Evolutionary conservation across 2,888 invertebrate genomes (phyloP).

Genomic region (Phymatocera aterrima): DNA sequence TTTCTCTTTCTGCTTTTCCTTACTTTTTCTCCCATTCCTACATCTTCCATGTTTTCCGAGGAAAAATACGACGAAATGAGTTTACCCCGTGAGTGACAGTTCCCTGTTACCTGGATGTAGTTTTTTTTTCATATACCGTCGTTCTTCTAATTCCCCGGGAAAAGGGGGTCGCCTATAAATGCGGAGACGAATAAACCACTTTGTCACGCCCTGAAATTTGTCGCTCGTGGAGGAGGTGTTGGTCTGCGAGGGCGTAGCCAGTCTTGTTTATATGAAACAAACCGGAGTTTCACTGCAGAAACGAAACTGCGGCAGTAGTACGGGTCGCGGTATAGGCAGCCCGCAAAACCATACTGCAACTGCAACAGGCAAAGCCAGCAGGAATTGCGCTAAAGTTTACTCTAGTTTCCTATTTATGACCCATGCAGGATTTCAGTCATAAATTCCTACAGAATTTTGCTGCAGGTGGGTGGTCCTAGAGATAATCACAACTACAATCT

Average conservation of each 20-base stretch:
- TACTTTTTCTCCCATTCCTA: not conserved
- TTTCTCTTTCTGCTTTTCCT: not conserved
- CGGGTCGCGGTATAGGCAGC: not conserved
- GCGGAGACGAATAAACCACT: conserved; percentile 8
- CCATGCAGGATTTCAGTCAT: conserved; percentile 15
- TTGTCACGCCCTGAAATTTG: conserved; percentile 4
- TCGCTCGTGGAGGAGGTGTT: too few relatives aligned
- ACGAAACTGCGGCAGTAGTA: conserved; percentile 11
- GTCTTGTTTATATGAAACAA: not conserved
- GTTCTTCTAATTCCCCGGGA: not conserved
- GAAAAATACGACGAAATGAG: not conserved
- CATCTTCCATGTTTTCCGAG: not conserved
- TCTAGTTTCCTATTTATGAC: conserved; percentile 22
- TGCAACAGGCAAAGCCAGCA: conserved; percentile 39
- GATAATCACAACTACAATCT: not conserved
- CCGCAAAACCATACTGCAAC: conserved; percentile 41
- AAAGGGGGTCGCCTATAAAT: not conserved
- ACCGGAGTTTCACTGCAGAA: not conserved
- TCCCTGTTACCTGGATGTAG: not conserved
- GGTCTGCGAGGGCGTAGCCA: not conserved
- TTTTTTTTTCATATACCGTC: not conserved
- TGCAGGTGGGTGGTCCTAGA: not conserved
- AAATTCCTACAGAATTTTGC: conserved; percentile 1
- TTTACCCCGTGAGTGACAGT: not conserved
- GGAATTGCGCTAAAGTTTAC: conserved; percentile 39